Evolutionary conservation across 2,113 vertebrate species (phyloP), one percentile per base, ranked within the genome.

Genomic region (Brachyhypopomus gauderio): DNA sequence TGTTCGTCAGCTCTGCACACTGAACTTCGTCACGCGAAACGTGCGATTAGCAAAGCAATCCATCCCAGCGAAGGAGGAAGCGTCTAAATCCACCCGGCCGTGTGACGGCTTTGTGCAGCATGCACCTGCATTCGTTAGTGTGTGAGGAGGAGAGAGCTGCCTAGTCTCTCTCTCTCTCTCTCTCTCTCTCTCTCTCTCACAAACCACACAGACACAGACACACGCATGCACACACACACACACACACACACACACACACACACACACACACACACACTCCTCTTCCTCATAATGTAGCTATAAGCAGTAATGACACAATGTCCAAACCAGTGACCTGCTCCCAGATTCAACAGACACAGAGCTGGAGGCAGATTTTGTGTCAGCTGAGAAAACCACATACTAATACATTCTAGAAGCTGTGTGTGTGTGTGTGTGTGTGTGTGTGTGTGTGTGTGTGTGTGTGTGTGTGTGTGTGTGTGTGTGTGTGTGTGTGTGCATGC

Each of bases 171-270:
- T n/a, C n/a, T n/a, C n/a, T n/a, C n/a, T n/a, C n/a, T n/a, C n/a
- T n/a, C n/a, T n/a, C n/a, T n/a, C n/a, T n/a, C n/a, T n/a, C n/a
- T n/a, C n/a, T n/a, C n/a, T n/a, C n/a, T n/a, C n/a, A n/a, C n/a
- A n/a, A n/a, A n/a, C n/a, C n/a, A n/a, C n/a, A n/a, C n/a, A n/a
- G n/a, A n/a, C n/a, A n/a, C n/a, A n/a, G n/a, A n/a, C n/a, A n/a
- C n/a, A n/a, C n/a, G n/a, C n/a, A n/a, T n/a, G n/a, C n/a, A n/a
- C n/a, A n/a, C n/a, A n/a, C n/a, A n/a, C n/a, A n/a, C n/a, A n/a
- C n/a, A n/a, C n/a, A 84, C 75, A 79, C 27, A 38, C 81, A 55
- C 77, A 38, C 66, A 76, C 78, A 66, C n/a, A 45, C 62, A 70
- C 59, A 72, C 55, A 79, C 77, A 36, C 72, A 76, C 64, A 66